phyloP scores from a whole-genome alignment of 1,140 invertebrate genomes.

The Cotesia typhae region DNA sequence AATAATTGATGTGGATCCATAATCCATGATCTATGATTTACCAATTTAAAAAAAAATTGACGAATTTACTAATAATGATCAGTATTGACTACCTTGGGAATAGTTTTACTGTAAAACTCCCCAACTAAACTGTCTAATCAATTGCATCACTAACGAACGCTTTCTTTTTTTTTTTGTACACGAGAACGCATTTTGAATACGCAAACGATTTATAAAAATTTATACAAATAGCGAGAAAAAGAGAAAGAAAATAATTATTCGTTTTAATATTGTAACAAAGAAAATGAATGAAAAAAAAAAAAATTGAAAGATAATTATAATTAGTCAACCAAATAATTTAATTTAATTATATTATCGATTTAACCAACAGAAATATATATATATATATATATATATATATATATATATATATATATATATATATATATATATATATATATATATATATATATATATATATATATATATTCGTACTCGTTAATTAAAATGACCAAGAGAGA shows the following conservation, averaged over 20 bases:
- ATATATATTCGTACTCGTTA: not conserved
- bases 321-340: constrained; percentile 8
- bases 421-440: no score
- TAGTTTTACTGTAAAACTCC: constrained; percentile 1
- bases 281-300: no score
- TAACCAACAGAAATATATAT: not conserved
- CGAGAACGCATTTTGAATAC: constrained; percentile 20
- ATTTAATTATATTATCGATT: constrained; percentile 19
- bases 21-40: no score
- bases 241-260: no score
- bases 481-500: constrained; percentile 23
- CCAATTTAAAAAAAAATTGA: no score
- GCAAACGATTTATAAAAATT: constrained; percentile 7
- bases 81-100: no score
- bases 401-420: no score
- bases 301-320: no score
- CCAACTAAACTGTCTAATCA: constrained; percentile 12
- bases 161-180: not conserved
- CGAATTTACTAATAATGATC: no score
- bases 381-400: not conserved
- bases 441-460: no score
- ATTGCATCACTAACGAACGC: constrained; percentile 18
- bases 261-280: no score
- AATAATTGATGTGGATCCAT: no score
- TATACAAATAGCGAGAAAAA: not conserved